These are phyloP conservation scores for Pseudopipra pipra DNA, from an alignment of 2,113 vertebrate genomes.

Conservation along the genomic window DNA sequence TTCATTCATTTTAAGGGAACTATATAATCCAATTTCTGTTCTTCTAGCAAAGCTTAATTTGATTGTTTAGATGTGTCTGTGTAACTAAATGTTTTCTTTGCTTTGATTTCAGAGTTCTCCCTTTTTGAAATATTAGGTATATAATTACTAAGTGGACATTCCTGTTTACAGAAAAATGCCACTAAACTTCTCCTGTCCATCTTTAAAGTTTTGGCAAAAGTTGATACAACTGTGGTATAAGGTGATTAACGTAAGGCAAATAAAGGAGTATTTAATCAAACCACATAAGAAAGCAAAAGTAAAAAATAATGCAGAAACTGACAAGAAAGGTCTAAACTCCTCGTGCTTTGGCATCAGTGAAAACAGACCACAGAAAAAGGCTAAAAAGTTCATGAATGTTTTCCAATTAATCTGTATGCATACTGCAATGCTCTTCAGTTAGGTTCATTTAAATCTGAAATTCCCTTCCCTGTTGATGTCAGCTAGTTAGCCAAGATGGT, in stretches of 20 bases:
- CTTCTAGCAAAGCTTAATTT: background rate
- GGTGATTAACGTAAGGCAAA: constrained; percentile 75
- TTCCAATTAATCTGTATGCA: constrained; percentile 79
- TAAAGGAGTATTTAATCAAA: constrained; percentile 74
- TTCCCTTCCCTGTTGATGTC: constrained; percentile 83
- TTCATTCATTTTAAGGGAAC: background rate
- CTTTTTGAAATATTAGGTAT: constrained; percentile 51
- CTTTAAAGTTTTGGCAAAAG: constrained; percentile 53
- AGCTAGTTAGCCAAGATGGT: constrained; percentile 80
- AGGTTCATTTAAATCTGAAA: constrained; percentile 81
- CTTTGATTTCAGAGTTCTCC: constrained; percentile 21
- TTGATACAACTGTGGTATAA: constrained; percentile 56
- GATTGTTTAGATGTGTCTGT: background rate
- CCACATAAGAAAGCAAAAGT: constrained; percentile 48
- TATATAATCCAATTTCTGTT: background rate
- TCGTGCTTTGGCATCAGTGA: constrained; percentile 59
- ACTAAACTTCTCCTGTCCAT: constrained; percentile 48
- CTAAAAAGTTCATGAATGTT: constrained; percentile 74
- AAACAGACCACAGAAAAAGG: constrained; percentile 53
- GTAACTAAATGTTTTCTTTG: constrained; percentile 2
- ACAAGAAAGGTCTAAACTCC: constrained; percentile 62
- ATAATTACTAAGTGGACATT: background rate
- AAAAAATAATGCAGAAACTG: constrained; percentile 49
- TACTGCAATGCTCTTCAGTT: constrained; percentile 74
- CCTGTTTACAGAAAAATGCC: constrained; percentile 24